Conservation (phyloP, 1,140 invertebrate genomes). For the Penaeus japonicus region DNA sequence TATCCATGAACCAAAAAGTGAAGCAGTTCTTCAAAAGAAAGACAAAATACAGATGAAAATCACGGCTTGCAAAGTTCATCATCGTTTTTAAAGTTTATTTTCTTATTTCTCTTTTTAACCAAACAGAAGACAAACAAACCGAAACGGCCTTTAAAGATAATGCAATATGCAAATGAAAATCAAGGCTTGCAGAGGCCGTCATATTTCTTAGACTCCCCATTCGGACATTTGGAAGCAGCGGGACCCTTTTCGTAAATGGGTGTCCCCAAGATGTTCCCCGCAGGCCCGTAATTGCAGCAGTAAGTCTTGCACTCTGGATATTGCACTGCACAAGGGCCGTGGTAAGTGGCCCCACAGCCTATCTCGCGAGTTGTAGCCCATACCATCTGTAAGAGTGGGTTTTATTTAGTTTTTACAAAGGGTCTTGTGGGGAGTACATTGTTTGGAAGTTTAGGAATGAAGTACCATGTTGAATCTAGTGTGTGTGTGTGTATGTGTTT, state of each 20-base stretch:
- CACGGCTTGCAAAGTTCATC: too few relatives aligned
- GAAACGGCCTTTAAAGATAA: too few relatives aligned
- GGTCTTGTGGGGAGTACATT: too few relatives aligned
- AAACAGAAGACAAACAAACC: not conserved
- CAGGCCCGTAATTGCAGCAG: not conserved
- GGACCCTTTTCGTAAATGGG: not conserved
- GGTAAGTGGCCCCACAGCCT: not conserved
- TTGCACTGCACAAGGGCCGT: not conserved
- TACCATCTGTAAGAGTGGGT: not conserved
- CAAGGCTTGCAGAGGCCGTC: not conserved
- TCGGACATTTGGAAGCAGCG: not conserved
- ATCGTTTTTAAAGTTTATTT: too few relatives aligned
- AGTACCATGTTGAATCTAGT: not conserved
- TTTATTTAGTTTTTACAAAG: too few relatives aligned
- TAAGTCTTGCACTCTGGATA: not conserved
- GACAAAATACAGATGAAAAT: too few relatives aligned
- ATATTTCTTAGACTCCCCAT: not conserved
- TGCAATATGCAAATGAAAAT: not conserved
- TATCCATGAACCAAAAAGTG: too few relatives aligned
- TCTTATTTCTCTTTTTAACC: not conserved
- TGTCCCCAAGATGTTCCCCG: not conserved
- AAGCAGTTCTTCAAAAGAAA: too few relatives aligned
- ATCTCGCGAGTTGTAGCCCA: not conserved
- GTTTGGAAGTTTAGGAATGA: too few relatives aligned
- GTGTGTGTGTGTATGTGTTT: not conserved